Base-by-base conservation (phyloP, 2,888 invertebrate species). In the Biston betularia region DNA sequence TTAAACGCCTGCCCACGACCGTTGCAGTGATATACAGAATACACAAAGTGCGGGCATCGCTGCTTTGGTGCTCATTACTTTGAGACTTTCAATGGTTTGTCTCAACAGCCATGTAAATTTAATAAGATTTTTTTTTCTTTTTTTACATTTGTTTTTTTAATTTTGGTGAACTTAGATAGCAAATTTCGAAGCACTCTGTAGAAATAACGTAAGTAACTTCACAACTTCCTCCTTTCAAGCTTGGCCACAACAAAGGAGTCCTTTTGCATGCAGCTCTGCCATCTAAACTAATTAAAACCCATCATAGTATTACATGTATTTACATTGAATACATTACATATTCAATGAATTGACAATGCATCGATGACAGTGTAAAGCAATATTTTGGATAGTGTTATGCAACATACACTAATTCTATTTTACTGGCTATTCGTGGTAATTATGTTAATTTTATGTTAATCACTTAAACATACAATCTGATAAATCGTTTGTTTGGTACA, bases 351-450 rank as follows among this genome's bases (percentile, higher is more conserved):
- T 33, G 35, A 50, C 24, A 57, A 58, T 53, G 52, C 40, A 15
- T 40, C 46, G 53, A 34, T 63, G 40, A 55, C 14, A 33, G 24
- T 34, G 50, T 46, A 33, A 35, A 14, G 46, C 52, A 52, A 53
- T 61, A 52, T 42, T 45, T 11, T 45, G 64, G 61, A 64, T 33
- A 48, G 49, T 9, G n/a, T 40, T 61, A 61, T 61, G 61, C 59
- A 62, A 65, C 44, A 58, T 42, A 34, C 46, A 52, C 50, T 44
- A 34, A 63, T 48, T 54, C 46, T 7, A 9, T 42, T 50, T 59
- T 54, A 55, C 40, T 0, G 62, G n/a, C 15, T 34, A 44, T 56
- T 52, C 45, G 34, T 52, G 57, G 40, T 33, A 40, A 8, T 34
- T 40, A 60, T 49, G 63, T 24, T 34, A 50, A 52, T 52, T 52